A percentile compares a stretch with the other conserved stretches of the same genome.
Conservation (phyloP, 2,797 vertebrate genomes). For the Kryptolebias ocellatus region DNA sequence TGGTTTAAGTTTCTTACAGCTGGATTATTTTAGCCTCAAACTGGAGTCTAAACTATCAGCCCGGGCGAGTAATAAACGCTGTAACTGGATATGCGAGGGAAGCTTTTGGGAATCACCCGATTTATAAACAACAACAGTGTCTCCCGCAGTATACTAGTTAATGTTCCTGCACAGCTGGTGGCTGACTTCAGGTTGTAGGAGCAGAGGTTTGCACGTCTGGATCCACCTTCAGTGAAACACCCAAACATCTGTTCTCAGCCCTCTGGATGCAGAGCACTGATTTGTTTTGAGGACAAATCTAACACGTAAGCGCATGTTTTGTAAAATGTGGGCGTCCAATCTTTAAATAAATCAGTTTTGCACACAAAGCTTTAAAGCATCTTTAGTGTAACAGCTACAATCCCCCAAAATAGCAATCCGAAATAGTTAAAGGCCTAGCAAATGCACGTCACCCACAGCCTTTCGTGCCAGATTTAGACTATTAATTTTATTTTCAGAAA, state of each 20-base stretch:
- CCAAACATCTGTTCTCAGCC: too few species aligned
- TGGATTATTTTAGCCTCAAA: neutral
- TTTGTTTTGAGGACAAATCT: too few species aligned
- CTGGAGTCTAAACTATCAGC: neutral
- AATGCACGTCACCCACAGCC: too few species aligned
- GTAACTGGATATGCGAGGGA: neutral
- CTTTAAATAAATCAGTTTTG: neutral
- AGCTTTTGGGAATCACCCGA: constrained; percentile 2
- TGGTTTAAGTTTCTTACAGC: neutral
- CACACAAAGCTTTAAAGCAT: neutral
- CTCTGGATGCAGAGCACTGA: too few species aligned
- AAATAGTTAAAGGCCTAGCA: too few species aligned
- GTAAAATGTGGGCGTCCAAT: too few species aligned
- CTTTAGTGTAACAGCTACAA: neutral
- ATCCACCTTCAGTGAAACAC: neutral
- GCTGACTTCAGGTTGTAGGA: constrained; percentile 4
- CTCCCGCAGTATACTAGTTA: constrained; percentile 14
- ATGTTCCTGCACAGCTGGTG: constrained; percentile 36
- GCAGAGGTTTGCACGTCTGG: constrained; percentile 15
- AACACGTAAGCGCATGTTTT: too few species aligned
- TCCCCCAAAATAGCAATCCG: neutral
- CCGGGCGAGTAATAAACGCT: neutral
- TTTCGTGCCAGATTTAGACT: too few species aligned
- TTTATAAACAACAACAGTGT: constrained; percentile 1
- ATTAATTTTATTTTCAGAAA: too few species aligned